Percentiles rank a stretch among this genome's conserved stretches.
Conservation (phyloP, 1,140 invertebrate genomes). For the Ectropis grisescens region DNA sequence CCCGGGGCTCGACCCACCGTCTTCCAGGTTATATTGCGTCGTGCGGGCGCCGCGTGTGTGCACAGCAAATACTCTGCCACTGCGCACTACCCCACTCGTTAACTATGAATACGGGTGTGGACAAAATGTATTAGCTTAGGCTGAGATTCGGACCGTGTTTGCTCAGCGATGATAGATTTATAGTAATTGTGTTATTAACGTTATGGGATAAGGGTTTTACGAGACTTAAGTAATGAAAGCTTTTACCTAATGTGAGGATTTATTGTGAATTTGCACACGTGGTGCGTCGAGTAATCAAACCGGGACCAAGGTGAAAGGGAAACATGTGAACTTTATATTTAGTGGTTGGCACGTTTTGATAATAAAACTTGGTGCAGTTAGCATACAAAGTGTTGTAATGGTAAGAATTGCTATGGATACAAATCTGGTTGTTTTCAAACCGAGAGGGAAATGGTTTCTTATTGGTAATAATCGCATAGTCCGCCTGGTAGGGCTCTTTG, state of each 20-base stretch:
- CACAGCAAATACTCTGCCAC: slow-evolving; percentile 66
- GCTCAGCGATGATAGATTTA: slow-evolving; percentile 67
- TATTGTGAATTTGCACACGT: slow-evolving; percentile 53
- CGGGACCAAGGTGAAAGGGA: too few species aligned
- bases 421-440: too few species aligned
- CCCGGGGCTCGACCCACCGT: slow-evolving; percentile 56
- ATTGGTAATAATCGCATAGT: too few species aligned
- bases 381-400: too few species aligned
- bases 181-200: slow-evolving; percentile 70
- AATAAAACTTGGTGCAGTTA: too few species aligned
- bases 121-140: slow-evolving; percentile 70
- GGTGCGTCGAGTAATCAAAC: slow-evolving; percentile 31
- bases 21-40: slow-evolving; percentile 64
- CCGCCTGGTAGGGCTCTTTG: too few species aligned
- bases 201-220: slow-evolving; percentile 69
- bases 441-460: too few species aligned
- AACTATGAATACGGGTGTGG: slow-evolving; percentile 68
- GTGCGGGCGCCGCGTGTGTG: slow-evolving; percentile 61
- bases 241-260: slow-evolving; percentile 60
- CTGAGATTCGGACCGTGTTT: slow-evolving; percentile 67
- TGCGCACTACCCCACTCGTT: slow-evolving; percentile 61
- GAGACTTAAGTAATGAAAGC: slow-evolving; percentile 66
- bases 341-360: too few species aligned
- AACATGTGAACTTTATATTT: too few species aligned
- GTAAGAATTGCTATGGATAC: too few species aligned